Conservation (phyloP, 2,113 vertebrate species). For the Chauna torquata region DNA sequence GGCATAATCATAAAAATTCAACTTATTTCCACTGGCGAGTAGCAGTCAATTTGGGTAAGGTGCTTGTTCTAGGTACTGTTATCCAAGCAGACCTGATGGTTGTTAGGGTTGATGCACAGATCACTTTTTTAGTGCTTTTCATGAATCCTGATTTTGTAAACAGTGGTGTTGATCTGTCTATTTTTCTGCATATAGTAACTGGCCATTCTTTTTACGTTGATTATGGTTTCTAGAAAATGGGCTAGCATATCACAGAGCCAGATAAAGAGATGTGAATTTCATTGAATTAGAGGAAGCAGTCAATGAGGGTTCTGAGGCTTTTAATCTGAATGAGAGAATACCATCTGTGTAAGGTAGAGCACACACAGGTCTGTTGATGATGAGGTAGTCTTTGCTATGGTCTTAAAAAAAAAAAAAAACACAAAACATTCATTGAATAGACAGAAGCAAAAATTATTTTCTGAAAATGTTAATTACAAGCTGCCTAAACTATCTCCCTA, state of each 20-base stretch:
- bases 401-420: no score
- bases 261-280: neutral
- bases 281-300: neutral
- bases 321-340: neutral
- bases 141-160: neutral
- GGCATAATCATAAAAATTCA: neutral
- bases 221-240: neutral
- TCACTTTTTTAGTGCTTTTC: neutral
- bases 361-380: neutral
- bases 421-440: neutral
- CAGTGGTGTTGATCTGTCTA: neutral
- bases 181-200: neutral
- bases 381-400: neutral
- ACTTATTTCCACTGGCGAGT: neutral
- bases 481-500: neutral
- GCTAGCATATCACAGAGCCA: neutral
- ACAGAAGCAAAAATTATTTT: neutral
- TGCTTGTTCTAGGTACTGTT: neutral
- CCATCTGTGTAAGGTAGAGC: neutral
- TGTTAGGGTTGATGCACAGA: neutral
- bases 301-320: neutral
- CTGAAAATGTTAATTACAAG: neutral
- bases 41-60: neutral
- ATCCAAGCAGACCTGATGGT: neutral
- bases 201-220: neutral